Evolutionary conservation across 2,797 vertebrate genomes (phyloP).

Genomic region (Gymnoscopelus braueri): DNA sequence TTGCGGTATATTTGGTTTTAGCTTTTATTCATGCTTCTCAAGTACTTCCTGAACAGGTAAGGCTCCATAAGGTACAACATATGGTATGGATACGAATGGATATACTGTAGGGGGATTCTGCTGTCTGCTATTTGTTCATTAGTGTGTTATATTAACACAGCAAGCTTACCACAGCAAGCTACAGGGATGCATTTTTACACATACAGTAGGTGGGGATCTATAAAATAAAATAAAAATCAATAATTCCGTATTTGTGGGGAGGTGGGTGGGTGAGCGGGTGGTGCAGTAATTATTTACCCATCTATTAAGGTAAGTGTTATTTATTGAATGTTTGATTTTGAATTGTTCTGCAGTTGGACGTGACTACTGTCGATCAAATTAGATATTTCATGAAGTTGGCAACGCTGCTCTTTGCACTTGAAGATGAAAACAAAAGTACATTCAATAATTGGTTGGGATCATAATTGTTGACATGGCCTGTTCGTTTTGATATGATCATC

Average conservation of each 20-base stretch:
- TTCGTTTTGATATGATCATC: not conserved
- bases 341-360: constrained; percentile 19
- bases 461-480: not conserved
- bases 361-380: not conserved
- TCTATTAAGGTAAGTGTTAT: constrained; percentile 74
- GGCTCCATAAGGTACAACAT: constrained; percentile 36
- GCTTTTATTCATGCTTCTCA: constrained; percentile 58
- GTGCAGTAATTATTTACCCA: constrained; percentile 20
- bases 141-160: not conserved
- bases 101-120: constrained; percentile 1
- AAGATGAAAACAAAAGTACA: not conserved
- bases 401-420: not conserved
- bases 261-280: constrained; percentile 18
- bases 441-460: not conserved
- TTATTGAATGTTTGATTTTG: constrained; percentile 24
- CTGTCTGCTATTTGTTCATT: not conserved
- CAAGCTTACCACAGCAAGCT: not conserved
- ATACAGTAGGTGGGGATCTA: not conserved
- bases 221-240: too few species aligned
- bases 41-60: constrained; percentile 69
- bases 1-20: constrained; percentile 43
- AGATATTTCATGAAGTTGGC: not conserved
- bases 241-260: constrained; percentile 2
- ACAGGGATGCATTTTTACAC: constrained; percentile 8
- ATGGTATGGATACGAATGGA: not conserved